These are phyloP conservation scores for Heliconius congener DNA, from an alignment of 1,140 invertebrate species.

Conservation along the genomic window DNA sequence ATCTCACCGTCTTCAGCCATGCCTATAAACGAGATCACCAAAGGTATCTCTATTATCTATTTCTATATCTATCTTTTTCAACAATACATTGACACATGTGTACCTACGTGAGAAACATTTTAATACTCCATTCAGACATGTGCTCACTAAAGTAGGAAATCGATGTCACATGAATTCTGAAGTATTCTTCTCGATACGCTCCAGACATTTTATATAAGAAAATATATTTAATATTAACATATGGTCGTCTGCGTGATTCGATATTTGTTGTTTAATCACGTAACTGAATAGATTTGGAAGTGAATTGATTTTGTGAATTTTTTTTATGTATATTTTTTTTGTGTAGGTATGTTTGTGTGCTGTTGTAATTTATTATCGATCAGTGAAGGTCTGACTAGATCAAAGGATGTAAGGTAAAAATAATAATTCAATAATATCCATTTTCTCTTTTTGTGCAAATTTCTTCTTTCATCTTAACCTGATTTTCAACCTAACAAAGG, in stretches of 20 bases:
- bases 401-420: background rate
- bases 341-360: background rate
- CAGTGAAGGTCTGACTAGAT: background rate
- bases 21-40: background rate
- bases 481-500: too few relatives aligned
- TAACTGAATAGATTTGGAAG: background rate
- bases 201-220: slow-evolving; percentile 7
- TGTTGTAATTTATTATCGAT: background rate
- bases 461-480: too few relatives aligned
- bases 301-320: background rate
- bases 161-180: slow-evolving; percentile 2
- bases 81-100: slow-evolving; percentile 4
- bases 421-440: background rate
- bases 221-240: background rate
- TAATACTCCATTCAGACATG: slow-evolving; percentile 3
- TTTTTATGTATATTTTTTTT: background rate
- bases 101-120: background rate
- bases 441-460: background rate
- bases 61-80: too few relatives aligned
- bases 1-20: background rate
- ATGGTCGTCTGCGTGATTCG: background rate
- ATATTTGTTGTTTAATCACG: slow-evolving; percentile 3
- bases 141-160: slow-evolving; percentile 1
- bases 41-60: background rate
- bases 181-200: background rate